A percentile compares a stretch with the other conserved stretches of the same genome.
Evolutionary conservation across 1,140 invertebrate species (phyloP).

Genomic region (Argopecten irradians): DNA sequence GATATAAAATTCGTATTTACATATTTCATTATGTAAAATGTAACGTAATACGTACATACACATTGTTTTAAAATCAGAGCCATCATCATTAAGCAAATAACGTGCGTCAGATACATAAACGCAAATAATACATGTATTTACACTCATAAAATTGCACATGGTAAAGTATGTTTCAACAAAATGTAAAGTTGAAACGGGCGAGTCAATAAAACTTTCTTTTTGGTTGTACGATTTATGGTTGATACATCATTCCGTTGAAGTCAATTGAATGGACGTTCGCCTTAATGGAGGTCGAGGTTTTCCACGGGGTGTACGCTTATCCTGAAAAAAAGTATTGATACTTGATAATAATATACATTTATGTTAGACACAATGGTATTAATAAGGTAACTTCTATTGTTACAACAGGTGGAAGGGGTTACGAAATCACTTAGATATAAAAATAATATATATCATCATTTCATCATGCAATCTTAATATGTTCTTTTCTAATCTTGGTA

Average conservation of each 20-base stretch:
- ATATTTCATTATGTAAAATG: too few relatives aligned
- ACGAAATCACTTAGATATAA: too few relatives aligned
- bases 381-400: too few relatives aligned
- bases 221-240: not conserved
- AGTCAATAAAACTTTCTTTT: not conserved
- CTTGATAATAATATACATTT: not conserved
- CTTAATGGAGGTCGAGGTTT: slow-evolving; percentile 40
- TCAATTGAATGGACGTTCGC: not conserved
- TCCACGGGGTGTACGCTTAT: slow-evolving; percentile 35
- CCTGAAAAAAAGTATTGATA: slow-evolving; percentile 23
- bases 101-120: not conserved
- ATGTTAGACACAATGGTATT: too few relatives aligned
- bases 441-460: too few relatives aligned
- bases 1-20: too few relatives aligned
- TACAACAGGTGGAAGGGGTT: too few relatives aligned
- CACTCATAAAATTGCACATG: not conserved
- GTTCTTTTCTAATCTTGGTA: too few relatives aligned
- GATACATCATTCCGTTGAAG: not conserved
- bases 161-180: not conserved
- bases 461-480: too few relatives aligned
- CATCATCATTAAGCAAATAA: too few relatives aligned
- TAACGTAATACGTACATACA: too few relatives aligned
- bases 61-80: too few relatives aligned
- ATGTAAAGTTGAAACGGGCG: not conserved
- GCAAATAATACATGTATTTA: not conserved